Evolutionary conservation across 2,113 vertebrate genomes (phyloP).

Genomic region (Callipepla californica): DNA sequence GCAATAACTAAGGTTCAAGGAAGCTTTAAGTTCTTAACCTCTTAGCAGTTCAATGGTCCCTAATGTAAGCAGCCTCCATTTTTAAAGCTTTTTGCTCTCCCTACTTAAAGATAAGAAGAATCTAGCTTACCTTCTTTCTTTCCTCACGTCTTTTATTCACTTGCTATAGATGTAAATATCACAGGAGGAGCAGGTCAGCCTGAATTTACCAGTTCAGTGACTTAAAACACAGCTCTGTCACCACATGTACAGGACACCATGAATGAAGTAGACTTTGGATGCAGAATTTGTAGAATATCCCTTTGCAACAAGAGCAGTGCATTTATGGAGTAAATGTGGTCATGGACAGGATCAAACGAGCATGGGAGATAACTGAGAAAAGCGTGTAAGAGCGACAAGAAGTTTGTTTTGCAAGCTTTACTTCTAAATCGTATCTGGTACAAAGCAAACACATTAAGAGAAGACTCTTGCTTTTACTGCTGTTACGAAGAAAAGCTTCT

Average conservation of each 20-base stretch:
- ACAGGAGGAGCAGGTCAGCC: background rate
- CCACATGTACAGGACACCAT: background rate
- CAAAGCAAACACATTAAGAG: conserved; percentile 4
- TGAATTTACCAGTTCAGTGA: background rate
- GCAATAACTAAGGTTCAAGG: background rate
- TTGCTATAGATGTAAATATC: background rate
- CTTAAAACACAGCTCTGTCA: background rate
- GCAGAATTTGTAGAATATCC: background rate
- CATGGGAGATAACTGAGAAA: background rate
- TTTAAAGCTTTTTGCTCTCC: background rate
- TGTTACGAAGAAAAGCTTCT: conserved; percentile 1
- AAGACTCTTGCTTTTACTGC: background rate
- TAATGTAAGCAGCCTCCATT: background rate
- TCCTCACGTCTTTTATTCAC: background rate
- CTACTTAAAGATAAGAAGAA: background rate
- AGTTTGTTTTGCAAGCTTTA: conserved; percentile 59
- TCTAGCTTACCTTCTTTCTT: background rate
- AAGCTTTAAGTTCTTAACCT: background rate
- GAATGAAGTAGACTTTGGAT: background rate
- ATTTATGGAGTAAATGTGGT: background rate
- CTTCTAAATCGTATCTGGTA: conserved; percentile 49
- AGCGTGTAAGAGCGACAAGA: background rate
- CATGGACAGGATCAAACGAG: background rate
- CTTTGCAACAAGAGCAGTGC: background rate
- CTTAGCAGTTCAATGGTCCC: background rate